Base-by-base conservation (phyloP, 2,888 invertebrate genomes). In the Heteromurus nitidus region DNA sequence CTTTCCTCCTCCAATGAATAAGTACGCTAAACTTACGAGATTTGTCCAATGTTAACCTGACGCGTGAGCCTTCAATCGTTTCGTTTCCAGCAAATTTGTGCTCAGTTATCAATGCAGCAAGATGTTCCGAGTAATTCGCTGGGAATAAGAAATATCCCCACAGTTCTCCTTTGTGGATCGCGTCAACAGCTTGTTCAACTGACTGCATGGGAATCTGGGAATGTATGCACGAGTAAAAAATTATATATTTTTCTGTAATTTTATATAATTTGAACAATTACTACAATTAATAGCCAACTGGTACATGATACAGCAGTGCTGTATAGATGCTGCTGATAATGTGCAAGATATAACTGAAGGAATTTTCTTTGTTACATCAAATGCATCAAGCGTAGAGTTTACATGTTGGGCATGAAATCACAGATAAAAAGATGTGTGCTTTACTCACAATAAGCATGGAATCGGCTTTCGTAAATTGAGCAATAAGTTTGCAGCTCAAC, bases 61-160 rank as follows among this genome's bases (percentile, higher is more conserved):
- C 68, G 26, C 80, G 55, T 1, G 80, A 80, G 5, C 80, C 80
- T 36, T 68, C 73, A 16, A 80, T 18, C 3, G 80, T 80, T 20
- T 73, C 73, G 18, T 80, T 73, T 47, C 30, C 68, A 2, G 80
- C 80, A 67, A 73, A 80, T 60, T 72, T 73, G 2, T 73, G 22
- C 1, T 5, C 73, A 20, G 42, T 30, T 1, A 68, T 50, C 2
- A 80, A 50, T 31, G 47, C 31, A 20, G 13, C 67, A 7, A 80
- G 7, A 28, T 73, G 73, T 20, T 67, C 30, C 3, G 80, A 80
- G 22, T 80, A 80, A 60, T 73, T 68, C 0, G 5, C 22, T 2
- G 80, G 80, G 20, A 80, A 73, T 0, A 3, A 3, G n/a, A 80
- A 80, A 22, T 67, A 80, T 2, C 79, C 80, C 80, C 80, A 80